These are phyloP conservation scores for Aphidoletes aphidimyza DNA, from an alignment of 2,888 invertebrate genomes.

Conservation along the genomic window DNA sequence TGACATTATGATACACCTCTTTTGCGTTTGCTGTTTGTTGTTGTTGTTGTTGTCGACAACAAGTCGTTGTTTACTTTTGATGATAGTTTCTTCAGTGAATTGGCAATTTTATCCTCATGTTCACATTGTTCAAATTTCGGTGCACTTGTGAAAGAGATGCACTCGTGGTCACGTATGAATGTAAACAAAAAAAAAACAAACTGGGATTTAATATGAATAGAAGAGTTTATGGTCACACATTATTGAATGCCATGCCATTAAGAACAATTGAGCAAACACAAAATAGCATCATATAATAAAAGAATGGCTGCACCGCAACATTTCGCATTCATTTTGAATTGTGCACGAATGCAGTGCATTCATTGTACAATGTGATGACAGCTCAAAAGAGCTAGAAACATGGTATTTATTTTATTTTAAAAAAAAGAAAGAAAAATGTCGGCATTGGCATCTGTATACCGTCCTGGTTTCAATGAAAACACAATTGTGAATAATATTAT, in stretches of 20 bases:
- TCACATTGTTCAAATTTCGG: background rate
- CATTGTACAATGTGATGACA: conserved; percentile 30
- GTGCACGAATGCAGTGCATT: background rate
- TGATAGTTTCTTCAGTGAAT: background rate
- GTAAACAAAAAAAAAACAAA: background rate
- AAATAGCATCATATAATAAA: conserved; percentile 22
- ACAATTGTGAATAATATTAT: conserved; percentile 29
- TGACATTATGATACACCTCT: too few relatives aligned
- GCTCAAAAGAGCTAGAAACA: conserved; percentile 16
- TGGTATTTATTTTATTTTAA: conserved; percentile 13
- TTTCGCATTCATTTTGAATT: background rate
- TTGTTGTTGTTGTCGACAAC: background rate
- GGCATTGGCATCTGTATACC: background rate
- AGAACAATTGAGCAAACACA: background rate
- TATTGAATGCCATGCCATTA: conserved; percentile 10
- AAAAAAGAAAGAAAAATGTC: too few relatives aligned
- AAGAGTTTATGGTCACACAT: conserved; percentile 45
- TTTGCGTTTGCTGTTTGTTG: too few relatives aligned
- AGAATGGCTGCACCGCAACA: background rate
- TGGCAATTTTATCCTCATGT: background rate
- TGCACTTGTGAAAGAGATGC: background rate
- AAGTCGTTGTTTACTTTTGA: background rate
- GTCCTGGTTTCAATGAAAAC: background rate
- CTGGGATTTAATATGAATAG: conserved; percentile 1
- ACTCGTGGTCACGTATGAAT: background rate